These are phyloP conservation scores for Metridium senile DNA, from an alignment of 92 coral and sea anemone genomes.

Conservation along the genomic window DNA sequence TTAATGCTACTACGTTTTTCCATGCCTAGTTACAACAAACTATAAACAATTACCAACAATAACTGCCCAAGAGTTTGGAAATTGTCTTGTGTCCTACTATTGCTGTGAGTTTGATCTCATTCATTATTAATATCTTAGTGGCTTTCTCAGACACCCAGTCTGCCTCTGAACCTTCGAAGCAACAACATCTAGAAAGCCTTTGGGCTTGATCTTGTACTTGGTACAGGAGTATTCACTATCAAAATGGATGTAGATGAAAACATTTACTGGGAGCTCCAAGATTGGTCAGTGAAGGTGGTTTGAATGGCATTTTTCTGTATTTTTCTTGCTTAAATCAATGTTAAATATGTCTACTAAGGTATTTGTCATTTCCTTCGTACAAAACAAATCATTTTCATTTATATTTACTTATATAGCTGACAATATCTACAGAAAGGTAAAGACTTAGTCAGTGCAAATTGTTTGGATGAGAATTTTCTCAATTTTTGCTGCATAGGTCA, in stretches of 20 bases:
- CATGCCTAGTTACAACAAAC: constrained; percentile 6
- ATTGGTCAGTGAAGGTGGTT: constrained; percentile 36
- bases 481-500: no score
- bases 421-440: no score
- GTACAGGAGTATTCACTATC: background rate
- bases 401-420: no score
- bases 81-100: constrained; percentile 43
- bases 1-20: background rate
- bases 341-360: constrained; percentile 10
- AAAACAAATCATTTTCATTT: background rate
- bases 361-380: background rate
- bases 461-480: background rate
- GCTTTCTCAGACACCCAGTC: constrained; percentile 67
- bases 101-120: constrained; percentile 67
- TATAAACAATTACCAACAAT: constrained; percentile 17
- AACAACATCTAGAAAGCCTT: background rate
- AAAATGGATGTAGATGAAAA: constrained; percentile 15
- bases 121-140: constrained; percentile 65
- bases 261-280: constrained; percentile 24
- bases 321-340: background rate
- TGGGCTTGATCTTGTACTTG: background rate
- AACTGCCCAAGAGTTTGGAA: constrained; percentile 55
- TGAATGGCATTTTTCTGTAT: background rate
- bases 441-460: no score
- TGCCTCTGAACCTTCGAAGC: constrained; percentile 33